phyloP scores from a whole-genome alignment of 2,113 vertebrate species.

The Pyxicephalus adspersus region DNA sequence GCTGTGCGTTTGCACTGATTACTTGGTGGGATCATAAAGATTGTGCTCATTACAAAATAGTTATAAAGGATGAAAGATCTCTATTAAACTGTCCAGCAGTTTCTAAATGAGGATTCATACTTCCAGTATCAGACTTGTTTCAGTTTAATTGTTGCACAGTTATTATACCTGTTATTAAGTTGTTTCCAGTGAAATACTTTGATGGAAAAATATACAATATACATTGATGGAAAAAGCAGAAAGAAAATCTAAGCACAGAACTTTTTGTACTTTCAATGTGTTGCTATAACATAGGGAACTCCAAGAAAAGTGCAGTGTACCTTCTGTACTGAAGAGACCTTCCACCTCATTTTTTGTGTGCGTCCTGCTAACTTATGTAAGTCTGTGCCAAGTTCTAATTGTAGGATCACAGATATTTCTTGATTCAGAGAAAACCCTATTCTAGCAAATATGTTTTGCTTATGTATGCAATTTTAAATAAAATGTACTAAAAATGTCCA shows the following conservation, averaged over 20 bases:
- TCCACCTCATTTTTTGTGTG: neutral
- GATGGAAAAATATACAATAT: no score
- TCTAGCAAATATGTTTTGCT: no score
- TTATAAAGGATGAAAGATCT: conserved; percentile 27
- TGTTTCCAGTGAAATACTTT: no score
- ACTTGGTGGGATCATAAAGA: conserved; percentile 56
- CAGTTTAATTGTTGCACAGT: no score
- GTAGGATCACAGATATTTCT: no score
- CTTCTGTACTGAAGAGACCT: neutral
- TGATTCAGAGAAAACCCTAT: no score
- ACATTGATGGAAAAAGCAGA: neutral
- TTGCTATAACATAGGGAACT: neutral
- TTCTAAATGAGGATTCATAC: neutral
- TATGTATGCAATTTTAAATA: no score
- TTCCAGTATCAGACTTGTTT: neutral
- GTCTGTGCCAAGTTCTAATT: no score
- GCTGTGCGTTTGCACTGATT: conserved; percentile 54
- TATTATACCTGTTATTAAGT: neutral
- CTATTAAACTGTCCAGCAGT: conserved; percentile 27
- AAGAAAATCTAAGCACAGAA: neutral
- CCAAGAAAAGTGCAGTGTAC: neutral
- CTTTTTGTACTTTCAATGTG: neutral
- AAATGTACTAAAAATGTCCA: no score
- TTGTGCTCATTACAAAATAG: conserved; percentile 59
- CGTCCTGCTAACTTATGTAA: no score